These are phyloP conservation scores for Danionella dracula DNA, from an alignment of 2,797 vertebrate species.

Conservation along the genomic window DNA sequence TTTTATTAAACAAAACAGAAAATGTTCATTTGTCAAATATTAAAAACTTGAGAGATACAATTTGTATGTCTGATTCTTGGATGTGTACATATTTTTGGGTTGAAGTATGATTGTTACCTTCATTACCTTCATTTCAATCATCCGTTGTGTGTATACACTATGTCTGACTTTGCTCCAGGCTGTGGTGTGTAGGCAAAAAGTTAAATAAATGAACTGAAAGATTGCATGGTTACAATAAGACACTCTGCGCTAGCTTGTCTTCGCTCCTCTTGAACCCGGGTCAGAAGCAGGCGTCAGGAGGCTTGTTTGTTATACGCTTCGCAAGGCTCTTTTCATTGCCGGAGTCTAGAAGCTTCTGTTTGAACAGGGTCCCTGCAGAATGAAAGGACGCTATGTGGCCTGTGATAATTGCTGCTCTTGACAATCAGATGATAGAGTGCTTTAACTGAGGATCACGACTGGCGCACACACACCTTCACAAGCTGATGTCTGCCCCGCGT, in stretches of 20 bases:
- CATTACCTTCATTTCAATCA: too few species aligned
- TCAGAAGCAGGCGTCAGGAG: conserved; percentile 24
- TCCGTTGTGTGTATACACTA: too few species aligned
- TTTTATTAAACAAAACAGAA: too few species aligned
- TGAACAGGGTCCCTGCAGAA: conserved; percentile 30
- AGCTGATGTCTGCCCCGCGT: not conserved
- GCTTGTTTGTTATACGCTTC: conserved; percentile 19
- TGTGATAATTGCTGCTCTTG: conserved; percentile 34
- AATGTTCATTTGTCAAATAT: too few species aligned
- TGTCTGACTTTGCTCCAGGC: not conserved
- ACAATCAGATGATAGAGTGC: conserved; percentile 56
- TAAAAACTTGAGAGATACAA: too few species aligned
- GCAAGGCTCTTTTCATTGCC: conserved; percentile 24
- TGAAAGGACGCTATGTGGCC: conserved; percentile 19
- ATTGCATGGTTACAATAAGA: not conserved
- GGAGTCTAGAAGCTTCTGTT: conserved; percentile 28
- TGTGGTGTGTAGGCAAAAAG: not conserved
- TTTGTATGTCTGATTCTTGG: too few species aligned
- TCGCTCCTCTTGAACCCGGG: conserved; percentile 12
- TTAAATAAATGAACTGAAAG: conserved; percentile 17
- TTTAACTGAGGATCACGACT: conserved; percentile 22
- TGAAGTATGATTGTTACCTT: too few species aligned
- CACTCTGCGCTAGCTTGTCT: conserved; percentile 15
- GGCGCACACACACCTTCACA: not conserved
- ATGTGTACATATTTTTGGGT: too few species aligned